phyloP scores from a whole-genome alignment of 2,888 invertebrate species.

The Lumbricus terrestris region DNA sequence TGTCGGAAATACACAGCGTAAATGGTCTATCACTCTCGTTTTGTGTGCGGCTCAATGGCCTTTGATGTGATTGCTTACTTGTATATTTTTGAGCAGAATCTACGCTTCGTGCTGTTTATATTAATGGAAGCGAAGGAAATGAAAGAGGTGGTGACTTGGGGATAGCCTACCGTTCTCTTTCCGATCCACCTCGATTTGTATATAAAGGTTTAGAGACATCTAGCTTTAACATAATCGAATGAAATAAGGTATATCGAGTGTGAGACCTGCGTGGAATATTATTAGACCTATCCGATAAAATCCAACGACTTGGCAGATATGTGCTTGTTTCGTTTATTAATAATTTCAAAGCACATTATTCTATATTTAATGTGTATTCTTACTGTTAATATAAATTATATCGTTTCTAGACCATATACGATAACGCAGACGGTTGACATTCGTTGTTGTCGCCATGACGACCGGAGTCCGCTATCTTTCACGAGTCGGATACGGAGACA shows the following conservation, averaged over 20 bases:
- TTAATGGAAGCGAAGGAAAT: neutral
- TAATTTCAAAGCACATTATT: neutral
- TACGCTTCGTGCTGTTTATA: neutral
- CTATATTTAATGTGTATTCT: neutral
- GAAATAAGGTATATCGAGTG: neutral
- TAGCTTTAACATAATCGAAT: neutral
- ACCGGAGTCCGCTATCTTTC: neutral
- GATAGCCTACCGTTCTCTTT: fast-evolving
- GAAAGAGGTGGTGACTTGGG: neutral
- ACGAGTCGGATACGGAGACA: neutral
- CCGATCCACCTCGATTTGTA: neutral
- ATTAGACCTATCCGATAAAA: neutral
- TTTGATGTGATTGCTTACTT: neutral
- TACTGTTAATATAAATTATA: neutral
- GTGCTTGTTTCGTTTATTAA: neutral
- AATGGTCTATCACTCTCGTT: neutral
- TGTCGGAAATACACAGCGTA: neutral
- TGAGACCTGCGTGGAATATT: neutral
- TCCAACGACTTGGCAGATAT: too few species aligned
- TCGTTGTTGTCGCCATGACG: neutral
- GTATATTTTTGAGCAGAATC: too few species aligned
- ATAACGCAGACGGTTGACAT: neutral
- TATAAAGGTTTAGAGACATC: neutral
- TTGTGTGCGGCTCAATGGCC: neutral
- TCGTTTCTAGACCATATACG: neutral